Base-by-base conservation (phyloP, 2,888 invertebrate genomes). In the Petrophora chlorosata region DNA sequence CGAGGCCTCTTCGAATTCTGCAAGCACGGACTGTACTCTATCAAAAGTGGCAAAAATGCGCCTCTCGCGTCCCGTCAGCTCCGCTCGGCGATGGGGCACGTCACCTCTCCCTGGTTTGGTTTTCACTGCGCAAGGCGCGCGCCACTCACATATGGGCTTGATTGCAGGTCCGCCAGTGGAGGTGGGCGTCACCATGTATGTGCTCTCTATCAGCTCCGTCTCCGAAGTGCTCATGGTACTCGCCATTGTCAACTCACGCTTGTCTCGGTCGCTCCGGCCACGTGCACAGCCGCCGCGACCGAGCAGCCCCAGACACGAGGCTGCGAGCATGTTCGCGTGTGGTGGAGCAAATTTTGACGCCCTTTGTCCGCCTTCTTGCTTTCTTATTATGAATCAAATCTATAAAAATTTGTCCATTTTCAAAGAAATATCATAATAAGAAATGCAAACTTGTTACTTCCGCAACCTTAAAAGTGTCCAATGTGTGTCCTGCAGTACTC, bases 211-310 rank as follows among this genome's bases (percentile, higher is more conserved):
- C 94, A 97, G 97, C 93, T 97, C 97, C 91, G 96, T 98, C 92
- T 98, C 97, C 91, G 98, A 98, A 95, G 98, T 98, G 91, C 95
- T 97, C 94, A 98, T 98, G 98, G 98, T 98, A 95, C 89, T 88
- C 89, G 85, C 78, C 81, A 75, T 74, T 80, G 76, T 83, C 92
- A 91, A 88, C 85, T 82, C 77, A 77, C 80, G 82, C 83, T 84
- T 85, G 83, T 72, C 84, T 84, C 84, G 85, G 83, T 81, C 82
- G 79, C 78, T 71, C 58, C 74, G 77, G 77, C 66, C 63, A 73
- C 71, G 66, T 63, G 53, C 66, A 66, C 75, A 77, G 82, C 78
- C 79, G 78, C 75, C 66, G 77, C 83, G 87, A 85, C 84, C 87
- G 88, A 90, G 87, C 89, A 88, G 89, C 89, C 89, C 88, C 78